These are phyloP conservation scores for Neotoxoptera formosana DNA, from an alignment of 1,140 invertebrate genomes.

Conservation along the genomic window DNA sequence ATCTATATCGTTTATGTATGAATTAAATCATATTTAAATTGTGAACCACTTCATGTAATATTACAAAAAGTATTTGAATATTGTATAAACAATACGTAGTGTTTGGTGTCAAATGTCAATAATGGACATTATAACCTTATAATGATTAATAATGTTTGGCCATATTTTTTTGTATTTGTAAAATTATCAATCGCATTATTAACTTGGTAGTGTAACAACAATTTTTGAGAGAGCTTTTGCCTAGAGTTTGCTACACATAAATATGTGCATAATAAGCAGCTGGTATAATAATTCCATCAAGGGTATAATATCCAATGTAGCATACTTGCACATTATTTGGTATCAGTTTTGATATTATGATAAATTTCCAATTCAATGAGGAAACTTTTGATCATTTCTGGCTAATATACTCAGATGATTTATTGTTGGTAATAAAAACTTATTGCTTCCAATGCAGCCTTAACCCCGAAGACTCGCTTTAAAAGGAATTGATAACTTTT, in stretches of 20 bases:
- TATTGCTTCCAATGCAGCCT: background rate
- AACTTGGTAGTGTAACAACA: background rate
- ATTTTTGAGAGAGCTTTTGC: background rate
- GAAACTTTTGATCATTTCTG: background rate
- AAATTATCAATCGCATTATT: background rate
- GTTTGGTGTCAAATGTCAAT: background rate
- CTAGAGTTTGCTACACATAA: background rate
- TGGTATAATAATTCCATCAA: background rate
- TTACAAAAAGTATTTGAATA: background rate
- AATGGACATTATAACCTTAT: background rate
- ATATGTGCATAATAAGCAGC: background rate
- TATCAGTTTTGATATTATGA: background rate
- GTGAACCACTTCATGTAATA: background rate
- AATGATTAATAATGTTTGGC: background rate
- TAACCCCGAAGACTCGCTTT: too few relatives aligned
- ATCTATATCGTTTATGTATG: background rate
- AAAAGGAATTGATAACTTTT: background rate
- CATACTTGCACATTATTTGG: background rate
- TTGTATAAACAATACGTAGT: background rate
- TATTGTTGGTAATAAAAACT: background rate
- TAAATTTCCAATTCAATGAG: slow-evolving; percentile 22
- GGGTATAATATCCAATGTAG: background rate
- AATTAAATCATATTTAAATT: background rate
- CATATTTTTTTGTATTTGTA: background rate
- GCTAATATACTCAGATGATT: background rate